These are phyloP conservation scores for Spheniscus mendiculus DNA, from an alignment of 2,113 vertebrate genomes.

Conservation along the genomic window DNA sequence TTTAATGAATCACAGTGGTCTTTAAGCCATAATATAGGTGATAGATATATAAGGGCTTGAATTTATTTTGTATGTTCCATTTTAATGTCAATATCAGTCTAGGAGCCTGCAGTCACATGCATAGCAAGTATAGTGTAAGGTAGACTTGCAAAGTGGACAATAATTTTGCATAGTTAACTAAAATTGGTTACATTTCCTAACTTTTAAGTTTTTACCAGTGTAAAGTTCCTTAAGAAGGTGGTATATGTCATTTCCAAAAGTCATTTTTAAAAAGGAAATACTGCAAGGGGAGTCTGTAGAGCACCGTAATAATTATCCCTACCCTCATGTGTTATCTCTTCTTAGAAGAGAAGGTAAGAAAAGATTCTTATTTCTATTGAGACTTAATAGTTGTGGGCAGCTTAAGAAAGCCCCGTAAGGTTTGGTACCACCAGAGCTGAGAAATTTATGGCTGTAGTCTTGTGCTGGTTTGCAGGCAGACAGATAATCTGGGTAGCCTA, in stretches of 20 bases:
- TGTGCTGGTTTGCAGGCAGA: background rate
- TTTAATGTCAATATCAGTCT: background rate
- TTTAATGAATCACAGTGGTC: background rate
- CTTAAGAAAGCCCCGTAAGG: fast-evolving
- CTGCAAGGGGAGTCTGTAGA: background rate
- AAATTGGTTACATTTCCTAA: background rate
- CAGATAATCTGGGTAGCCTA: background rate
- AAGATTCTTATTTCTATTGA: background rate
- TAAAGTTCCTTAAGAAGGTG: background rate
- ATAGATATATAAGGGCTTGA: background rate
- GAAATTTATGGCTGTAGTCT: background rate
- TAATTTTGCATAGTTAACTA: background rate
- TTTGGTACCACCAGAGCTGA: background rate
- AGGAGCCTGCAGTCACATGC: background rate
- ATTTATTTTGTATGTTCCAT: background rate
- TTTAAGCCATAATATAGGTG: background rate
- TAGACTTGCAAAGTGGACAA: background rate
- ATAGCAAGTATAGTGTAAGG: background rate
- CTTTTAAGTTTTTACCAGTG: background rate
- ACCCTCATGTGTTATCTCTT: background rate
- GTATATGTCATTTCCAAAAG: background rate
- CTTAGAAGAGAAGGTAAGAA: background rate
- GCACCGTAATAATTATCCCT: background rate
- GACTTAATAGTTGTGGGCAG: background rate
- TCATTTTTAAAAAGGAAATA: background rate